Base-by-base conservation (phyloP, 1,140 invertebrate species). In the Cotesia vestalis region DNA sequence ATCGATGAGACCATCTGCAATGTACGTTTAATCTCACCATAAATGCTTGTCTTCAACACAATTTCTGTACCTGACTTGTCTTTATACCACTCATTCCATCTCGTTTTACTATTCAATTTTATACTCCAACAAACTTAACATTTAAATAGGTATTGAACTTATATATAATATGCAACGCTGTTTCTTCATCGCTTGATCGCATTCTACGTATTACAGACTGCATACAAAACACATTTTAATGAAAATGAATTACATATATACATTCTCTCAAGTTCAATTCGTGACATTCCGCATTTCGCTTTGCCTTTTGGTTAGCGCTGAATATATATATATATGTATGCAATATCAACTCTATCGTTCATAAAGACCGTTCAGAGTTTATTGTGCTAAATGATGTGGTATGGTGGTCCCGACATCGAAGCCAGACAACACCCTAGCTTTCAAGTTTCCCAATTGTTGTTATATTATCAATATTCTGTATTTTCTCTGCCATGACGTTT, bases 1-100 rank as follows among this genome's bases (percentile, higher is more conserved):
- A 63, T 70, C 69, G 53, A 69, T 55, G 72, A 64, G 46, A 70
- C 20, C 73, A 74, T 74, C 73, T 74, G 73, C 46, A 74, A 74
- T 36, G 62, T 53, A 71, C 62, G 68, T 71, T 74, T 67, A 62
- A 71, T 74, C 36, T 68, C 64, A 35, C 55, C 36, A 57, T 53
- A 17, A 64, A 69, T 35, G 9, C 53, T 69, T 69, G 60, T 73
- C 66, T 69, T 69, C 20, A 51, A 73, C 55, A 64, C 11, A 20
- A 17, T 59, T 59, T 46, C 40, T 46, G 40, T 46, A 46, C 53
- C 17, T 59, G 57, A 59, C 57, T 27, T 59, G 17, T 46, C 14
- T 36, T 52, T 53, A 8, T 4, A 34, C 12, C 2, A 52, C 3
- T 51, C 14, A 6, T 59, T 40, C 17, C 17, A 34, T 27, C 38